Percentiles rank a stretch among this genome's conserved stretches.
Conservation (phyloP, 1,140 invertebrate genomes). For the Amphibalanus amphitrite region DNA sequence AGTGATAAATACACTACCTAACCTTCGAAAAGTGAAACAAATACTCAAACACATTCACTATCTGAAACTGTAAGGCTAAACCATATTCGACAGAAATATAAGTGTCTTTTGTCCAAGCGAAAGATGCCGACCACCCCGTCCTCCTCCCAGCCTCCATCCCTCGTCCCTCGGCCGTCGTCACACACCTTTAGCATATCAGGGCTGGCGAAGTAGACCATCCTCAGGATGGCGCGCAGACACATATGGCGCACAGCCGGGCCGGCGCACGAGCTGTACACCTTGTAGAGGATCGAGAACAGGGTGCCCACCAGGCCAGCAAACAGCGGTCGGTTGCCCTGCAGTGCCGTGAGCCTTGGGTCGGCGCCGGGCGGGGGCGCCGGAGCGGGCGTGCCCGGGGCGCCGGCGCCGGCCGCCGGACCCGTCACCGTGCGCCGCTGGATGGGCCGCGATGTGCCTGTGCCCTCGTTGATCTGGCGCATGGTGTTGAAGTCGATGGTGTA, state of each 20-base stretch:
- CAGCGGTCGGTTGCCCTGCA: constrained; percentile 45
- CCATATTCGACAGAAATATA: too few species aligned
- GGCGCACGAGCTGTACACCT: constrained; percentile 86
- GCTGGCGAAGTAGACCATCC: constrained; percentile 88
- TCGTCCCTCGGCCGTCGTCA: too few species aligned
- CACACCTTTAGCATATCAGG: constrained; percentile 50
- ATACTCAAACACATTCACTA: too few species aligned
- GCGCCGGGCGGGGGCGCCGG: constrained; percentile 12
- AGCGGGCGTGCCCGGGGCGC: not conserved
- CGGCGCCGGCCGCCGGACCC: constrained; percentile 5
- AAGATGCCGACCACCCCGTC: too few species aligned
- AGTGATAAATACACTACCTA: too few species aligned
- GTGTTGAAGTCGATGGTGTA: constrained; percentile 91
- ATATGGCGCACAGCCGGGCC: constrained; percentile 93
- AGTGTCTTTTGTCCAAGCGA: too few species aligned
- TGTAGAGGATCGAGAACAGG: constrained; percentile 47
- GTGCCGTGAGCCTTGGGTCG: constrained; percentile 47
- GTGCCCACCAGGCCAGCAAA: constrained; percentile 65
- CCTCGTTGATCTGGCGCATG: constrained; percentile 97
- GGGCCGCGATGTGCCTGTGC: constrained; percentile 77
- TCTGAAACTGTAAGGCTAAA: too few species aligned
- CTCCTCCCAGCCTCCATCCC: too few species aligned
- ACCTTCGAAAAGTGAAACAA: too few species aligned
- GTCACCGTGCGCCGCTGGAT: constrained; percentile 48
- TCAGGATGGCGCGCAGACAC: constrained; percentile 79